Evolutionary conservation across 2,888 invertebrate species (phyloP).

Genomic region (Agriopis marginaria): DNA sequence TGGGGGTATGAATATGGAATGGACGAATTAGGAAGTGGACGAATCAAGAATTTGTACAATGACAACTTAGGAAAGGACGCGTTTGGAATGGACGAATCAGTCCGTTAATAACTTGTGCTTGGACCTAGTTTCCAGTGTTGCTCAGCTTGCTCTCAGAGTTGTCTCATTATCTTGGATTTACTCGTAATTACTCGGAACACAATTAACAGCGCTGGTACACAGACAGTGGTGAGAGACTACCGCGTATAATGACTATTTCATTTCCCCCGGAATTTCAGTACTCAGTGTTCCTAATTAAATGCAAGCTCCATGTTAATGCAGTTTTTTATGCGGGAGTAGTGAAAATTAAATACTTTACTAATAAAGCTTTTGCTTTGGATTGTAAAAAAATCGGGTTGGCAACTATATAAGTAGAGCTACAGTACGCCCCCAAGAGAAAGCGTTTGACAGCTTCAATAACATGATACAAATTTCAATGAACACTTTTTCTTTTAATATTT

Average conservation of each 20-base stretch:
- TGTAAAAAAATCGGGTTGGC: background rate
- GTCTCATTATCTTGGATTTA: slow-evolving; percentile 66
- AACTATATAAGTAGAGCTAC: too few species aligned
- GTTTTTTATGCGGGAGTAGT: background rate
- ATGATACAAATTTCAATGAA: too few species aligned
- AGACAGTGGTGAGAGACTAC: slow-evolving; percentile 32
- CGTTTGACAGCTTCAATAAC: too few species aligned
- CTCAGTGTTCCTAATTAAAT: slow-evolving; percentile 30
- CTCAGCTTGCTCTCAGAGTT: slow-evolving; percentile 49
- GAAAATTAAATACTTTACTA: background rate
- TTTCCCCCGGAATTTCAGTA: slow-evolving; percentile 23
- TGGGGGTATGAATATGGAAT: too few species aligned
- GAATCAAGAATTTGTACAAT: too few species aligned
- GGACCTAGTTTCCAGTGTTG: background rate
- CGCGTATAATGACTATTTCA: slow-evolving; percentile 23
- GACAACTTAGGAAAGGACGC: too few species aligned
- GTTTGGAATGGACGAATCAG: background rate
- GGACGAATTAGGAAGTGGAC: too few species aligned
- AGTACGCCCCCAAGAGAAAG: too few species aligned
- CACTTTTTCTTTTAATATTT: too few species aligned
- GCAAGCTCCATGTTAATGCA: slow-evolving; percentile 22
- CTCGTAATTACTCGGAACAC: slow-evolving; percentile 55
- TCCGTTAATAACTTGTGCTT: background rate
- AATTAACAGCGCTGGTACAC: slow-evolving; percentile 56
- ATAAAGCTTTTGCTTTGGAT: background rate